A percentile compares a stretch with the other conserved stretches of the same genome.
Evolutionary conservation across 2,888 invertebrate species (phyloP).

Genomic region (Harpagoxenus sublaevis): DNA sequence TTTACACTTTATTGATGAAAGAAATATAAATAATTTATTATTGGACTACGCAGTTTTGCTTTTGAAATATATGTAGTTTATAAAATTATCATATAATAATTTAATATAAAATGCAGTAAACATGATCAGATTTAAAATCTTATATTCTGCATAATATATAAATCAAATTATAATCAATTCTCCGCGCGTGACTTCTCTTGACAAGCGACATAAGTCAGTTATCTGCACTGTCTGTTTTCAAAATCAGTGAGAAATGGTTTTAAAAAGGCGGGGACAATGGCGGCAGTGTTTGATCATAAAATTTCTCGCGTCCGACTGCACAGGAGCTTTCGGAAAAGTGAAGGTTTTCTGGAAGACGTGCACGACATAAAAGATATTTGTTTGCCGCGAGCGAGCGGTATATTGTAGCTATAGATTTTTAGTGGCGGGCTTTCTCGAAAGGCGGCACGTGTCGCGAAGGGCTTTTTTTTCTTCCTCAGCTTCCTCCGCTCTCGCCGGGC

Average conservation of each 20-base stretch:
- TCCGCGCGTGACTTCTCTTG: background rate
- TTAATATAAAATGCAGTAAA: background rate
- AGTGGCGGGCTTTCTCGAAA: constrained; percentile 19
- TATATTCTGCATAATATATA: no score
- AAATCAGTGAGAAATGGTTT: background rate
- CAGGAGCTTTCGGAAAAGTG: background rate
- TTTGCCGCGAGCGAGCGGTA: constrained; percentile 17
- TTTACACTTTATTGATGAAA: background rate
- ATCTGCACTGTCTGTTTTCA: background rate
- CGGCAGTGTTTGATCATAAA: background rate
- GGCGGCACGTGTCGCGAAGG: constrained; percentile 39
- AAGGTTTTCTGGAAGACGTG: constrained; percentile 15
- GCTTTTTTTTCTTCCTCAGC: background rate
- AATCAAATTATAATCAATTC: background rate
- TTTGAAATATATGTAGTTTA: background rate
- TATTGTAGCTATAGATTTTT: constrained; percentile 37
- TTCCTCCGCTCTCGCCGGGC: background rate
- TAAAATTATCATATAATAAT: background rate
- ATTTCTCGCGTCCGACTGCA: background rate
- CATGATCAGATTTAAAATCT: background rate
- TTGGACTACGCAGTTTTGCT: background rate
- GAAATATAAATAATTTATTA: constrained; percentile 8
- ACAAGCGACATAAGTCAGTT: background rate
- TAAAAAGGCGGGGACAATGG: constrained; percentile 4
- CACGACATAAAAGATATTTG: constrained; percentile 41